Base-by-base conservation (phyloP, 2,888 invertebrate species). In the Clitarchus hookeri region DNA sequence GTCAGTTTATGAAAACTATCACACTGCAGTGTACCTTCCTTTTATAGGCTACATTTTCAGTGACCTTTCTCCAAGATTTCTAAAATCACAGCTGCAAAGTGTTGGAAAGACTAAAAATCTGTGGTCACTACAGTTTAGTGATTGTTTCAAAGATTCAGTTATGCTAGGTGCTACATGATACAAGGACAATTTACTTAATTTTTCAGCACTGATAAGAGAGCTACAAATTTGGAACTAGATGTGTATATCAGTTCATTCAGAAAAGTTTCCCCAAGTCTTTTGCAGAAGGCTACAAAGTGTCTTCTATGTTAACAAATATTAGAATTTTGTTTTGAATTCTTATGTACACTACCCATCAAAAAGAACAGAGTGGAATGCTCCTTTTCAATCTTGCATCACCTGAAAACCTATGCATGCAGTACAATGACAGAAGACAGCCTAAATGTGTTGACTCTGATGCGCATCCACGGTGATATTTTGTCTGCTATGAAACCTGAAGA, bases 81-180 rank as follows among this genome's bases (percentile, higher is more conserved):
- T 26, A 80, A 25, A 80, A 80, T 80, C 12, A 27, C 8, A 26
- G 80, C 80, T 80, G 11, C 80, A 80, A 26, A 80, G 80, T 9
- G 80, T 80, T 80, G 80, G 80, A 80, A 8, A 80, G 80, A 27
- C 25, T 26, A 12, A 80, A 80, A 80, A 25, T 12, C 80, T 80
- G 80, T 23, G n/a, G 80, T 80, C 80, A 80, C 27, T 26, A 80
- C 9, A 26, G 12, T 80, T 80, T 44, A 80, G 12, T 80, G 80
- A 26, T 26, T 25, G 80, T 80, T 80, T 80, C 3, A 26, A 80
- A 78, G n/a, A 78, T 78, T 11, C 13, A 26, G 44, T 80, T 80
- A 8, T 80, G 13, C 80, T 25, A 80, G 80, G 80, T 36, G 80
- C 80, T 8, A 26, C n/a, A 80, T 4, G 16, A 44, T 80, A 80